Evolutionary conservation across 2,888 invertebrate genomes (phyloP).

Genomic region (Chalcosyrphus nemorum): DNA sequence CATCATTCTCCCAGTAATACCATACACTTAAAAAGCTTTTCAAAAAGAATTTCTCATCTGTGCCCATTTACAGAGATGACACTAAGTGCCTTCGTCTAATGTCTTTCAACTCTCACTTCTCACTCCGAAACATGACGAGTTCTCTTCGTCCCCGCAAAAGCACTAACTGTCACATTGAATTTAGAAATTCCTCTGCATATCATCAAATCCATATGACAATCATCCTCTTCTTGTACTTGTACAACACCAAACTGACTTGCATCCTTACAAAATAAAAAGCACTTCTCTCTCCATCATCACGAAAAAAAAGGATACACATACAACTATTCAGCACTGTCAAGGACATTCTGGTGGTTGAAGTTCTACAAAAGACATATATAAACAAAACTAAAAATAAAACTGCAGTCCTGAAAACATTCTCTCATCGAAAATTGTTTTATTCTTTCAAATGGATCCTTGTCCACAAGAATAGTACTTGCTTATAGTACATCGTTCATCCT

Average conservation of each 20-base stretch:
- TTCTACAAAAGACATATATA: too few species aligned
- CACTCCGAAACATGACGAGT: too few species aligned
- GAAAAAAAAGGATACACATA: too few species aligned
- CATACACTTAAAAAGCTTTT: background rate
- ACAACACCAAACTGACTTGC: too few species aligned
- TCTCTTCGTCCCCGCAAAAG: background rate
- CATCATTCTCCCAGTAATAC: too few species aligned
- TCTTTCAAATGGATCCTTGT: slow-evolving; percentile 25
- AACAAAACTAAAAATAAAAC: too few species aligned
- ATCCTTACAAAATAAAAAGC: too few species aligned
- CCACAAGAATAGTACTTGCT: background rate
- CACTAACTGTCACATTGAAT: slow-evolving; percentile 34
- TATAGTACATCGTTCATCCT: slow-evolving; percentile 9
- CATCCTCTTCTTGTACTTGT: background rate
- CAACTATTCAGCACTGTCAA: too few species aligned
- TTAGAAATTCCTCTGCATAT: slow-evolving; percentile 11
- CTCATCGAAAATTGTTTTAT: slow-evolving; percentile 42
- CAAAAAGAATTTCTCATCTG: background rate
- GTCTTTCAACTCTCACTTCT: background rate
- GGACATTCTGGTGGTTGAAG: too few species aligned
- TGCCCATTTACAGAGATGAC: background rate
- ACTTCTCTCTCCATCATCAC: too few species aligned
- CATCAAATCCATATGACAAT: slow-evolving; percentile 35
- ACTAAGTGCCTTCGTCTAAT: background rate
- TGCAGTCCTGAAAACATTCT: background rate